Evolutionary conservation across 2,888 invertebrate genomes (phyloP).

Genomic region (Odontocolon sp.): DNA sequence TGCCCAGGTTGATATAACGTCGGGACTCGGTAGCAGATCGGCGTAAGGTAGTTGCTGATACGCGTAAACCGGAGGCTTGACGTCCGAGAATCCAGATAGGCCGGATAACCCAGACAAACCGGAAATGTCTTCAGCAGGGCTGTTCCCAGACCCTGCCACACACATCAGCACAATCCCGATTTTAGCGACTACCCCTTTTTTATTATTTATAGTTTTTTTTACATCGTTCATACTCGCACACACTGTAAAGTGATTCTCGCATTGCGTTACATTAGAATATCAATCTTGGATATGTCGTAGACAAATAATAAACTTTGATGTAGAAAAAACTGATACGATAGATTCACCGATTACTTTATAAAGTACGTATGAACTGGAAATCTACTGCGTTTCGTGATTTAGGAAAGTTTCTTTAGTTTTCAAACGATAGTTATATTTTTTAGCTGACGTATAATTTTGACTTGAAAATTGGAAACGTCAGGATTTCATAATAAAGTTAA

Average conservation of each 20-base stretch:
- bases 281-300: too few relatives aligned
- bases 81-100: constrained; percentile 74
- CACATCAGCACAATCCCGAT: constrained; percentile 60
- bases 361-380: too few relatives aligned
- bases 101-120: constrained; percentile 75
- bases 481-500: too few relatives aligned
- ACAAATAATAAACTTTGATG: too few relatives aligned
- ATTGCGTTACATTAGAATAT: too few relatives aligned
- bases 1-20: constrained; percentile 80
- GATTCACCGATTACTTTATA: too few relatives aligned
- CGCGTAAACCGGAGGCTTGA: constrained; percentile 77
- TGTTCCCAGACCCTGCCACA: constrained; percentile 76
- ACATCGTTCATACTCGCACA: not conserved
- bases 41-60: constrained; percentile 81
- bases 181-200: constrained; percentile 22
- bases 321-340: too few relatives aligned
- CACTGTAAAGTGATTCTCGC: not conserved
- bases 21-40: constrained; percentile 79
- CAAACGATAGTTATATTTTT: too few relatives aligned
- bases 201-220: constrained; percentile 21
- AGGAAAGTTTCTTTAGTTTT: too few relatives aligned
- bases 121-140: constrained; percentile 76
- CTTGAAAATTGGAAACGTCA: too few relatives aligned
- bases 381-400: too few relatives aligned
- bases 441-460: too few relatives aligned